Evolutionary conservation across 2,797 vertebrate species (phyloP).

Genomic region (Enteromius paludinosus): DNA sequence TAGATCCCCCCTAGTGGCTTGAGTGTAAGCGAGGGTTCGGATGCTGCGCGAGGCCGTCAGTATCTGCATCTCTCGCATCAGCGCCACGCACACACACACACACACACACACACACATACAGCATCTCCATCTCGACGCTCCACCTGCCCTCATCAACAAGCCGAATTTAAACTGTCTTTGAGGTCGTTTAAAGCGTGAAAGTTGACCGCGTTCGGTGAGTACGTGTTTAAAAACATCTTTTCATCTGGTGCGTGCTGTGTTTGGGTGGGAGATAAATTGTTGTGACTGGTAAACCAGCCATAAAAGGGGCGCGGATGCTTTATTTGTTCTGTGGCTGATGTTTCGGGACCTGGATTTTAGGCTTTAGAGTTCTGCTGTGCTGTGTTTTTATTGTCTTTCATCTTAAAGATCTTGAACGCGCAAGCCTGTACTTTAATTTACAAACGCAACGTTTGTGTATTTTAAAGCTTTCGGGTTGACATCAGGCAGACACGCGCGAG

Average conservation of each 20-base stretch:
- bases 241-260: neutral
- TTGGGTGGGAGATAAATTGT: slow-evolving; percentile 28
- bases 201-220: slow-evolving; percentile 49
- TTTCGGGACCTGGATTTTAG: neutral
- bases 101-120: slow-evolving; percentile 32
- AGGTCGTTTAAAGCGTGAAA: neutral
- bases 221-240: slow-evolving; percentile 19
- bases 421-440: neutral
- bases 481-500: slow-evolving; percentile 19
- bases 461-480: neutral
- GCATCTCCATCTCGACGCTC: slow-evolving; percentile 46
- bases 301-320: slow-evolving; percentile 35
- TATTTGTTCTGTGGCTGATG: slow-evolving; percentile 30
- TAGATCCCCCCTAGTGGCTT: slow-evolving; percentile 68
- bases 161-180: slow-evolving; percentile 4
- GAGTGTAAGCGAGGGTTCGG: slow-evolving; percentile 61
- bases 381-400: neutral
- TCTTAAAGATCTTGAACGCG: neutral
- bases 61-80: slow-evolving; percentile 62
- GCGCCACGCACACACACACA: slow-evolving; percentile 58
- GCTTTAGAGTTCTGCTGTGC: neutral
- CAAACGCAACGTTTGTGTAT: neutral
- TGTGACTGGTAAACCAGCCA: slow-evolving; percentile 36
- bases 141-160: slow-evolving; percentile 34
- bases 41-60: slow-evolving; percentile 68